Evolutionary conservation across 1,140 invertebrate species (phyloP).

Genomic region (Dufourea novaeangliae): DNA sequence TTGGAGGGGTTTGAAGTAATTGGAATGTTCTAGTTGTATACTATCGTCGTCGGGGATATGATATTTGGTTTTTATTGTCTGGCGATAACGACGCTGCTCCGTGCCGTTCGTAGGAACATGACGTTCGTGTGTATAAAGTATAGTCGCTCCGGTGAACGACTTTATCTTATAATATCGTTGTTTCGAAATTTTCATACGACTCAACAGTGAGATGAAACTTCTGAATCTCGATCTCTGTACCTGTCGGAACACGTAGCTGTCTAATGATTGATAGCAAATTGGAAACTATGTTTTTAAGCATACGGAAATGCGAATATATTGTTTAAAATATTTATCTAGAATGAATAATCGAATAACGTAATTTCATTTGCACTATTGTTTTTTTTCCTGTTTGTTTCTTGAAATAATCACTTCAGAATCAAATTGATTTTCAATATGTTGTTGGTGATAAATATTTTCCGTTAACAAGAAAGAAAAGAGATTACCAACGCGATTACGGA

Average conservation of each 20-base stretch:
- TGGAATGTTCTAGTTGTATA: not conserved
- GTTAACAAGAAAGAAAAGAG: not conserved
- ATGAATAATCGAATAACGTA: not conserved
- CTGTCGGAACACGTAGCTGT: constrained; percentile 19
- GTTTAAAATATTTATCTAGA: not conserved
- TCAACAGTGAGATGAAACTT: constrained; percentile 2
- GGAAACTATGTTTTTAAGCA: not conserved
- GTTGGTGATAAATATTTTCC: not conserved
- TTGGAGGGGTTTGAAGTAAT: not conserved
- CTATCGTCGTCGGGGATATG: not conserved
- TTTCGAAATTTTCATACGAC: not conserved
- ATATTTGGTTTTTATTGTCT: constrained; percentile 7
- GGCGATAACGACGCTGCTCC: not conserved
- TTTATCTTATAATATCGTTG: constrained; percentile 2
- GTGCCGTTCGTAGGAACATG: not conserved
- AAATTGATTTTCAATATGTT: not conserved
- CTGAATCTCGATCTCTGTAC: constrained; percentile 31
- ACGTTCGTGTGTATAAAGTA: constrained; percentile 29
- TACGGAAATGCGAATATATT: not conserved
- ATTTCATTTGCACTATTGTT: not conserved
- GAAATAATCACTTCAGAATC: not conserved
- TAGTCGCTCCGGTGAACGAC: not conserved
- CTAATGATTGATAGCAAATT: not conserved
- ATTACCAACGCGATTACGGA: constrained; percentile 48
- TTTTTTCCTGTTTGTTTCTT: not conserved